Evolutionary conservation across 2,113 vertebrate species (phyloP).

Genomic region (Gracilinanus agilis): DNA sequence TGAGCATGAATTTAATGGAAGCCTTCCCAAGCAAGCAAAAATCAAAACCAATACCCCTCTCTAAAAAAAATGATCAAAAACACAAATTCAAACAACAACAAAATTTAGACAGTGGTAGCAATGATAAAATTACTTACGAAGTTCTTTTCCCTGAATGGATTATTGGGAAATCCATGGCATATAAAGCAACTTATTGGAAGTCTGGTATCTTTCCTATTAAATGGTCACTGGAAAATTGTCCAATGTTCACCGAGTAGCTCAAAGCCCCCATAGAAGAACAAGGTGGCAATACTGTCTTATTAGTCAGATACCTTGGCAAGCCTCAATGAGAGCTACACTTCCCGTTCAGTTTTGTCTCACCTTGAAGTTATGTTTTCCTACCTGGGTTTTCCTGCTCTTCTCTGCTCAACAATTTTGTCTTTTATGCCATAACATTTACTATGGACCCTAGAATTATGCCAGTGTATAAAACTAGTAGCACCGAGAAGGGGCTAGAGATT

Average conservation of each 20-base stretch:
- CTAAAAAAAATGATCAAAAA: not conserved
- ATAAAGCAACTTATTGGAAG: slow-evolving; percentile 1
- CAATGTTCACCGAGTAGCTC: not conserved
- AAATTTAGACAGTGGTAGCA: slow-evolving; percentile 1
- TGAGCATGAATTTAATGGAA: slow-evolving; percentile 74
- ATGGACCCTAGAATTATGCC: slow-evolving; percentile 46
- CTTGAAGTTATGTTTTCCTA: not conserved
- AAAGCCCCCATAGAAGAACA: not conserved
- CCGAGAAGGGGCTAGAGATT: slow-evolving; percentile 67
- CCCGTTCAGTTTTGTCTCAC: not conserved
- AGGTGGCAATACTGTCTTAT: not conserved
- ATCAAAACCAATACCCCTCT: slow-evolving; percentile 26
- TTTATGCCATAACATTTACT: slow-evolving; percentile 58
- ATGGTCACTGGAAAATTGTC: not conserved
- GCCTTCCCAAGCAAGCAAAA: slow-evolving; percentile 76
- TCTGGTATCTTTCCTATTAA: slow-evolving; percentile 48
- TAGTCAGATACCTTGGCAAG: not conserved
- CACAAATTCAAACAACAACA: not conserved
- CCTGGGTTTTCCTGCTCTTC: not conserved
- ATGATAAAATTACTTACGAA: slow-evolving; percentile 78
- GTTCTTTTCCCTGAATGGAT: slow-evolving; percentile 77
- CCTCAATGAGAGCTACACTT: not conserved
- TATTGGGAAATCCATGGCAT: slow-evolving; percentile 55
- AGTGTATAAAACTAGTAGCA: slow-evolving; percentile 71
- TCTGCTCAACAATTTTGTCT: not conserved